Percentiles rank a stretch among this genome's conserved stretches.
Conservation (phyloP, 2,888 invertebrate genomes). For the Apodemia hepburni region DNA sequence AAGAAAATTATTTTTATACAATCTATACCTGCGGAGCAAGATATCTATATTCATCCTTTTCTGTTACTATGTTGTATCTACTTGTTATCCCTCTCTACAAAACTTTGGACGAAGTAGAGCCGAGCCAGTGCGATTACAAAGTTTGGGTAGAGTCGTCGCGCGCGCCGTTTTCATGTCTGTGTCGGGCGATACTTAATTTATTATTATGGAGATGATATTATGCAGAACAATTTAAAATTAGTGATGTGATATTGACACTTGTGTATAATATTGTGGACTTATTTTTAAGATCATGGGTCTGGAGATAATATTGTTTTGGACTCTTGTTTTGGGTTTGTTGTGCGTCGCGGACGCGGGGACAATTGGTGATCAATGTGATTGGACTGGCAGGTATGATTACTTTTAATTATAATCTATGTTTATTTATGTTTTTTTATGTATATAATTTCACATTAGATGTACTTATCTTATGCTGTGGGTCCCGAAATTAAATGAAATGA, state of each 20-base stretch:
- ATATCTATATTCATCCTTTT: constrained; percentile 31
- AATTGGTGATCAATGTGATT: constrained; percentile 85
- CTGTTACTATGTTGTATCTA: constrained; percentile 38
- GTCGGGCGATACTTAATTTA: constrained; percentile 34
- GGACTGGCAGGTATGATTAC: constrained; percentile 82
- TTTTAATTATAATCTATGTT: constrained; percentile 22
- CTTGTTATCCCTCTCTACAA: constrained; percentile 45
- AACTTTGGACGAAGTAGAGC: constrained; percentile 17
- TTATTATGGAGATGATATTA: constrained; percentile 37
- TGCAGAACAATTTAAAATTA: constrained; percentile 37
- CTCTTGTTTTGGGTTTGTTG: constrained; percentile 59
- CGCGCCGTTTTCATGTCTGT: constrained; percentile 46
- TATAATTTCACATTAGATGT: too few relatives aligned
- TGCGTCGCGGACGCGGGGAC: constrained; percentile 74
- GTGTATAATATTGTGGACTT: constrained; percentile 41
- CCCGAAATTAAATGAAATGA: too few relatives aligned
- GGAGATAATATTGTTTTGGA: constrained; percentile 56
- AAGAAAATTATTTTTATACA: background rate
- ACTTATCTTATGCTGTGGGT: too few relatives aligned
- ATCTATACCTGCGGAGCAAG: constrained; percentile 27
- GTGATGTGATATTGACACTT: constrained; percentile 32
- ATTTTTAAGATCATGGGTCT: constrained; percentile 46
- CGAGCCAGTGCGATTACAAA: constrained; percentile 47
- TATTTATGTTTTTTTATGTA: too few relatives aligned
- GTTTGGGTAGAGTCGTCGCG: constrained; percentile 34